Percentiles rank a stretch among this genome's conserved stretches.
Conservation (phyloP, 35 echinoderm and acorn worm species). For the Apostichopus japonicus region DNA sequence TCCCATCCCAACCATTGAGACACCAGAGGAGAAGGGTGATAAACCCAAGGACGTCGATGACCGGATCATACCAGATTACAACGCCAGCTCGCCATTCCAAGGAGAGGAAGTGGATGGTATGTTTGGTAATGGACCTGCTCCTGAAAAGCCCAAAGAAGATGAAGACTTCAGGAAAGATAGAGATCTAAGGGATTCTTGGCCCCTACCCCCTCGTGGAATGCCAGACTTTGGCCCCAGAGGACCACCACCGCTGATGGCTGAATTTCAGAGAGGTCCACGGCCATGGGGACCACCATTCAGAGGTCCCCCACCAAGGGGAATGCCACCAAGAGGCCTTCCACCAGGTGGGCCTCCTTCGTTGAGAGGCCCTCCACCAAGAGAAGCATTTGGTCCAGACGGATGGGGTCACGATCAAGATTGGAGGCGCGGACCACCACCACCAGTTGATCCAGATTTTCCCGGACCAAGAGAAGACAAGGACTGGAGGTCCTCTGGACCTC, state of each 20-base stretch:
- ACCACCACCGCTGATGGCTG: constrained; percentile 18
- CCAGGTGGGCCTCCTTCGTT: constrained; percentile 48
- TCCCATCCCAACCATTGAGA: constrained; percentile 16
- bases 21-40: constrained; percentile 1
- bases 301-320: constrained; percentile 57
- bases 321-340: constrained; percentile 56
- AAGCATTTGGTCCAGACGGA: constrained; percentile 33
- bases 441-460: constrained; percentile 53
- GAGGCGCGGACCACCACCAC: constrained; percentile 42
- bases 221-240: constrained; percentile 53
- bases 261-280: constrained; percentile 27
- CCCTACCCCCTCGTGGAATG: not conserved
- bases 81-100: constrained; percentile 42
- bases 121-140: constrained; percentile 37
- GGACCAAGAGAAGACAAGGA: constrained; percentile 61
- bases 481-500: constrained; percentile 50
- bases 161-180: constrained; percentile 50
- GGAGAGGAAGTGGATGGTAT: not conserved
- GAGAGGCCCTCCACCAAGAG: constrained; percentile 42
- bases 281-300: constrained; percentile 59
- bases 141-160: constrained; percentile 21
- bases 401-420: constrained; percentile 52
- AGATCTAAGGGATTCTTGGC: constrained; percentile 51
- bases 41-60: constrained; percentile 42
- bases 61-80: constrained; percentile 49